These are phyloP conservation scores for Cheiracanthium punctorium DNA, from an alignment of 2,888 invertebrate species.

Conservation along the genomic window DNA sequence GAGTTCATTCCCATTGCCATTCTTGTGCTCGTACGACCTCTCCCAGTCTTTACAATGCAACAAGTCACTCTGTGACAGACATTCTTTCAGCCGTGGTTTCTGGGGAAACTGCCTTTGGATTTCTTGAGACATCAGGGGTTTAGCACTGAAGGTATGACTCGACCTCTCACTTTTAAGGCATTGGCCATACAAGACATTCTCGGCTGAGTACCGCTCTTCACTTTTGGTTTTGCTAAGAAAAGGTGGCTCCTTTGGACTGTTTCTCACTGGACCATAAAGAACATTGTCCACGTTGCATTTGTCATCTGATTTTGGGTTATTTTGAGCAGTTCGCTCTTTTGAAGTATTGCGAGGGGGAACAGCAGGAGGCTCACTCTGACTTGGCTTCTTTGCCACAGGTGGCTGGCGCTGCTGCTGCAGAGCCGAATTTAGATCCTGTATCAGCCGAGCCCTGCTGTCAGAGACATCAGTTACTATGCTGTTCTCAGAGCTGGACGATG, in stretches of 20 bases:
- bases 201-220: background rate
- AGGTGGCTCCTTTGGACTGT: background rate
- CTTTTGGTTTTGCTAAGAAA: background rate
- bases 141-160: slow-evolving; percentile 49
- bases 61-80: slow-evolving; percentile 42
- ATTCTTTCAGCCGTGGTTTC: slow-evolving; percentile 47
- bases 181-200: slow-evolving; percentile 40
- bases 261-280: background rate
- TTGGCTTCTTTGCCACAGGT: slow-evolving; percentile 16
- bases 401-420: slow-evolving; percentile 74
- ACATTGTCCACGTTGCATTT: background rate
- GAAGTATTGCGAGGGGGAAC: slow-evolving; percentile 56
- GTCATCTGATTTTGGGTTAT: slow-evolving; percentile 8
- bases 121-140: slow-evolving; percentile 33
- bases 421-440: slow-evolving; percentile 84
- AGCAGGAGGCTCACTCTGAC: slow-evolving; percentile 25
- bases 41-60: slow-evolving; percentile 52
- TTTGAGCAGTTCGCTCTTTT: slow-evolving; percentile 16
- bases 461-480: slow-evolving; percentile 61
- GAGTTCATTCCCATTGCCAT: slow-evolving; percentile 27
- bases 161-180: slow-evolving; percentile 40
- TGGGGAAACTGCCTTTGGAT: slow-evolving; percentile 42
- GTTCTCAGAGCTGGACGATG: slow-evolving; percentile 34
- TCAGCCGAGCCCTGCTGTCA: slow-evolving; percentile 80
- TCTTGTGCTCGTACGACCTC: slow-evolving; percentile 32